Percentiles rank a stretch among this genome's conserved stretches.
phyloP scores from a whole-genome alignment of 2,888 invertebrate species.

The Orchesellides sinensis region DNA sequence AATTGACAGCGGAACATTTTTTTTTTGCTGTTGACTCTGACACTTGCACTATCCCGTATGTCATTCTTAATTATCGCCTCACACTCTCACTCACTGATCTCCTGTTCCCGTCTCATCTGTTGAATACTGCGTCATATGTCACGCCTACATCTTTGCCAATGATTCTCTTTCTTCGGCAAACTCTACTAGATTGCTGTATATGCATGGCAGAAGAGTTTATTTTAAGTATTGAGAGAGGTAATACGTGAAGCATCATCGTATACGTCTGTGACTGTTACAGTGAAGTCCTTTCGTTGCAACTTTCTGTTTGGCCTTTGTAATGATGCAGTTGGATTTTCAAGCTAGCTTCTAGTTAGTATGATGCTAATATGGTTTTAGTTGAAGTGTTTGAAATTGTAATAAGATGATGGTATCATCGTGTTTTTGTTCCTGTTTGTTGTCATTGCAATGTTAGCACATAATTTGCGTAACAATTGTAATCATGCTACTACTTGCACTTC shows the following conservation, averaged over 20 bases:
- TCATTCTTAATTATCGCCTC: slow-evolving; percentile 11
- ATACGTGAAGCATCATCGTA: not conserved
- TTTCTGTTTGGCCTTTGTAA: not conserved
- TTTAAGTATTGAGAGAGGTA: not conserved
- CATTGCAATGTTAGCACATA: too few species aligned
- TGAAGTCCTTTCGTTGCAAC: slow-evolving; percentile 3
- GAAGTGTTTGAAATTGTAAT: too few species aligned
- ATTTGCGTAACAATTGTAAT: too few species aligned
- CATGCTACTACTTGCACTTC: too few species aligned
- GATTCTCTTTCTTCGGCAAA: not conserved
- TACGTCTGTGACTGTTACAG: slow-evolving; percentile 20
- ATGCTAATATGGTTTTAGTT: too few species aligned
- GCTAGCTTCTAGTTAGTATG: too few species aligned
- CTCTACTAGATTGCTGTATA: not conserved
- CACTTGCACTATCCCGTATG: not conserved
- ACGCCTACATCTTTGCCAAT: not conserved
- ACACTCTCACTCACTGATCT: slow-evolving; percentile 1
- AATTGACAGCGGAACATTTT: too few species aligned
- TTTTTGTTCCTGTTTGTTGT: too few species aligned
- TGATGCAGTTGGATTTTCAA: not conserved
- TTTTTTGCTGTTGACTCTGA: not conserved
- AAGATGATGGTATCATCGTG: too few species aligned
- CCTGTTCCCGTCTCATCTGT: not conserved
- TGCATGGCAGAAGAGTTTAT: too few species aligned
- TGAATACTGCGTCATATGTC: slow-evolving; percentile 12